Conservation (phyloP, 2,888 invertebrate species). For the Argyresthia albistria region DNA sequence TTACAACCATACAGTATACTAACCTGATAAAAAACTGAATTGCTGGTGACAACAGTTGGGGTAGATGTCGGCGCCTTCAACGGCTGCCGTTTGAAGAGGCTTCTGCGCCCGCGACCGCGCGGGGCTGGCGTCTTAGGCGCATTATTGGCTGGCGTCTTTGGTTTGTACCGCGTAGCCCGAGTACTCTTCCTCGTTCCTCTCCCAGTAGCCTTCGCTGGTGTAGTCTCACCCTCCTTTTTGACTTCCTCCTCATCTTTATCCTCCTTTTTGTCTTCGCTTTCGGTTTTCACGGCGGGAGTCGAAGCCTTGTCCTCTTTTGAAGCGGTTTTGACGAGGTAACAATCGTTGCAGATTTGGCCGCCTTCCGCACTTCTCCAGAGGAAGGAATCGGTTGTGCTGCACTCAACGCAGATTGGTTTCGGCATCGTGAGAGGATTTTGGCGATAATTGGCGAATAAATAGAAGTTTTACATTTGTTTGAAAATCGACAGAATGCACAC, state of each 20-base stretch:
- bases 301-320: constrained; percentile 38
- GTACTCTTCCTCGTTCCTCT: constrained; percentile 74
- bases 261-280: constrained; percentile 40
- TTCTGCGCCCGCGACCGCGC: constrained; percentile 82
- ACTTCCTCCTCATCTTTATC: constrained; percentile 34
- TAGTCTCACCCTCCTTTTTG: constrained; percentile 42
- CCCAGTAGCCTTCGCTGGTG: constrained; percentile 59
- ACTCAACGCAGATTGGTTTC: constrained; percentile 79
- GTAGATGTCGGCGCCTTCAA: constrained; percentile 86
- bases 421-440: constrained; percentile 43
- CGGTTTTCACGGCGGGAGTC: constrained; percentile 29
- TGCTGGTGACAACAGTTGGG: constrained; percentile 86
- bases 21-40: constrained; percentile 84
- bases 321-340: constrained; percentile 67
- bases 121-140: constrained; percentile 44
- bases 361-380: constrained; percentile 84
- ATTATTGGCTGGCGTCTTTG: constrained; percentile 44
- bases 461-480: not conserved
- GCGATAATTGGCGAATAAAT: not conserved
- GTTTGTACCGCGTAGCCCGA: constrained; percentile 69
- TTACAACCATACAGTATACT: not conserved
- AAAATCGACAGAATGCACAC: not conserved
- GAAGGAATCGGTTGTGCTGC: constrained; percentile 77
- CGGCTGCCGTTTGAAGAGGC: constrained; percentile 84
- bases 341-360: constrained; percentile 84